These are phyloP conservation scores for Drosophila paranaensis DNA, from an alignment of 2,888 invertebrate species.

Conservation along the genomic window DNA sequence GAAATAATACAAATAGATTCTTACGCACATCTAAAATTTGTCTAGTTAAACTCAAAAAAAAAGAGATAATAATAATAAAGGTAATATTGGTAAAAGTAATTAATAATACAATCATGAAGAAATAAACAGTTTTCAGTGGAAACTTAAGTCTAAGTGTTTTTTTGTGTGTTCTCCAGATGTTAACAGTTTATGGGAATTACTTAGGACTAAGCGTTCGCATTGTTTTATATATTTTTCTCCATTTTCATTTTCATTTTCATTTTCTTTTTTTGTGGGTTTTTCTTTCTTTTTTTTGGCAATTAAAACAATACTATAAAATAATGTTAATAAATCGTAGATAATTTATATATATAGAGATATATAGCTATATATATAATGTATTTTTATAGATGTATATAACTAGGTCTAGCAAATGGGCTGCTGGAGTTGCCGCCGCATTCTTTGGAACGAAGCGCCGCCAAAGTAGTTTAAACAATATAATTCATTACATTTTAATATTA, in stretches of 20 bases:
- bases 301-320: conserved; percentile 54
- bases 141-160: conserved; percentile 26
- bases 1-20: conserved; percentile 40
- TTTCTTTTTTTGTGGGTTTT: conserved; percentile 2
- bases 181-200: conserved; percentile 20
- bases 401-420: conserved; percentile 57
- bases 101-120: conserved; percentile 5
- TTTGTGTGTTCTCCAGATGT: conserved; percentile 24
- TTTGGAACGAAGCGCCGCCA: conserved; percentile 53
- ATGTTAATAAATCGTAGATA: conserved; percentile 28
- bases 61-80: conserved; percentile 1
- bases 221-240: not conserved
- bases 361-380: conserved; percentile 4
- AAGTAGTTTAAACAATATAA: conserved; percentile 45
- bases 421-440: conserved; percentile 40
- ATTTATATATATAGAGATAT: conserved; percentile 5
- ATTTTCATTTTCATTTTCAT: conserved; percentile 1
- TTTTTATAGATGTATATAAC: conserved; percentile 43
- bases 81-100: conserved; percentile 5
- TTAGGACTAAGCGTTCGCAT: conserved; percentile 22
- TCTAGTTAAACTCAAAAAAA: conserved; percentile 51
- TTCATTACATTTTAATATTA: conserved; percentile 35
- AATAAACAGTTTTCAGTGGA: conserved; percentile 1
- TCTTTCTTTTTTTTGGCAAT: conserved; percentile 40
- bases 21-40: conserved; percentile 47